Percentiles rank a stretch among this genome's conserved stretches.
phyloP scores from a whole-genome alignment of 2,888 invertebrate species.

The Heliconius sara region DNA sequence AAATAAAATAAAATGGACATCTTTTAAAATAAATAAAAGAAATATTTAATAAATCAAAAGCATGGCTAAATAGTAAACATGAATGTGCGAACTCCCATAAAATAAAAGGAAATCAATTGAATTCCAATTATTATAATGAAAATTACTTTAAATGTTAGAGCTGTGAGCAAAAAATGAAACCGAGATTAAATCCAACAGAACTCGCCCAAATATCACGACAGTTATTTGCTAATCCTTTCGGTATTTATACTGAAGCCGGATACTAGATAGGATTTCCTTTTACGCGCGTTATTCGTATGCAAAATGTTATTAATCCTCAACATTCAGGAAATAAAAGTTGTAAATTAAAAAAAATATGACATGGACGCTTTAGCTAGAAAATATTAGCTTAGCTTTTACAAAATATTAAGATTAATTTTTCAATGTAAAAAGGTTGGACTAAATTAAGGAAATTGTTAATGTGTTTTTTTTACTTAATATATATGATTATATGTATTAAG shows the following conservation, averaged over 20 bases:
- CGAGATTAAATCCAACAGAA: constrained; percentile 4
- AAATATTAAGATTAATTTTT: no score
- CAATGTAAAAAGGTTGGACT: no score
- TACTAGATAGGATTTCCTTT: background rate
- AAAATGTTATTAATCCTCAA: background rate
- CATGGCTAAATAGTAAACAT: no score
- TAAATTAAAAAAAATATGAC: background rate
- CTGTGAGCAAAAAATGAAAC: background rate
- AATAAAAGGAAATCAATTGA: background rate
- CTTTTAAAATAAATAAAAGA: no score
- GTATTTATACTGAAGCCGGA: constrained; percentile 6
- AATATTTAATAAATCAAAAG: no score
- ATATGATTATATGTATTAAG: no score
- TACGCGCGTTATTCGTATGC: background rate
- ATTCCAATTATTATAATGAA: background rate
- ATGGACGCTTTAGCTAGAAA: background rate
- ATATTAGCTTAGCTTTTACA: no score
- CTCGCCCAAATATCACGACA: constrained; percentile 1
- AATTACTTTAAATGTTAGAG: background rate
- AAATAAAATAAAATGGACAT: no score
- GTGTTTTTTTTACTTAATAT: no score
- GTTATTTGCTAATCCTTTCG: background rate
- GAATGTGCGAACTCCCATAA: no score
- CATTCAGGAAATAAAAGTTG: background rate
- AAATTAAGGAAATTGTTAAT: no score